A percentile compares a stretch with the other conserved stretches of the same genome.
Conservation (phyloP, 2,113 vertebrate genomes). For the Orcinus orca region DNA sequence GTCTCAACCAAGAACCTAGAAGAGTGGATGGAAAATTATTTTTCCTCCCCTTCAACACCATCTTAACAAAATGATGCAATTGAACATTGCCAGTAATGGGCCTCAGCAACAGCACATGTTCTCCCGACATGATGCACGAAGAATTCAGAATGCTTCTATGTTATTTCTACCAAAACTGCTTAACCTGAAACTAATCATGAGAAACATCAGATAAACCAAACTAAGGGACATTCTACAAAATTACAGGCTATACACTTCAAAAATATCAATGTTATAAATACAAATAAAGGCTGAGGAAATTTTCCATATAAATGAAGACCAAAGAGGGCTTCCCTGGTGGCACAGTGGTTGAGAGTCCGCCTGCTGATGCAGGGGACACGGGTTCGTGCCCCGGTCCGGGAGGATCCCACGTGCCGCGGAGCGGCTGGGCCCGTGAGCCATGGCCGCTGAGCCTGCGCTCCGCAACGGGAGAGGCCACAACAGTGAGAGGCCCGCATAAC, state of each 20-base stretch:
- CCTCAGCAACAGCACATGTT: not conserved
- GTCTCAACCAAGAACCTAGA: not conserved
- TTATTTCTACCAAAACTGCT: not conserved
- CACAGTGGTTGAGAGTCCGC: too few species aligned
- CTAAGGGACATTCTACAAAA: not conserved
- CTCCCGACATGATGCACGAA: not conserved
- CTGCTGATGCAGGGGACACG: too few species aligned
- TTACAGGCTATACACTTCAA: not conserved
- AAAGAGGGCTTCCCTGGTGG: not conserved
- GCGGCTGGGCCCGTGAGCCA: too few species aligned
- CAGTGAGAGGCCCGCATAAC: too few species aligned
- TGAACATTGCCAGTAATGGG: not conserved
- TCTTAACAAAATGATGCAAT: not conserved
- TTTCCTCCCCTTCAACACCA: not conserved
- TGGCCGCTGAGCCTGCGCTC: too few species aligned
- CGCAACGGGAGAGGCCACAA: too few species aligned
- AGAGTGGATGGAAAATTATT: not conserved
- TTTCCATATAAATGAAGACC: not conserved
- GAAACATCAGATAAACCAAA: slow-evolving; percentile 14
- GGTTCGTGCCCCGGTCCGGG: too few species aligned
- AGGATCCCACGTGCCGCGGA: too few species aligned
- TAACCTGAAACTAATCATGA: not conserved
- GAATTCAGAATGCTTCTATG: not conserved
- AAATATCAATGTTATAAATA: not conserved
- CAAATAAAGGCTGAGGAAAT: not conserved